A percentile compares a stretch with the other conserved stretches of the same genome.
These are phyloP conservation scores for Teleogryllus occipitalis DNA, from an alignment of 1,140 invertebrate species.

Conservation along the genomic window DNA sequence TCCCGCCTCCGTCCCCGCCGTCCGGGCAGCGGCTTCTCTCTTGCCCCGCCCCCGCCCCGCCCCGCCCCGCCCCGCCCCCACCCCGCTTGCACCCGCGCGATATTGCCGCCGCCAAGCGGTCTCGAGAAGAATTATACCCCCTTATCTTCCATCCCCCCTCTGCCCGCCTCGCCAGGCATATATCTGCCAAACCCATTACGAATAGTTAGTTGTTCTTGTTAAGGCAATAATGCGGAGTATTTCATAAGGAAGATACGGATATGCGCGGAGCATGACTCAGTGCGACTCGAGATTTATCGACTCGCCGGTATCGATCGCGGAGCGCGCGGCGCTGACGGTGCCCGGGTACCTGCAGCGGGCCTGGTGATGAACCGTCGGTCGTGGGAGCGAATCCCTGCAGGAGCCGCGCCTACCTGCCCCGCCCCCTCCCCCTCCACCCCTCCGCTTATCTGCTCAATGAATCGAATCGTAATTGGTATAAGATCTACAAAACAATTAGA, in stretches of 20 bases:
- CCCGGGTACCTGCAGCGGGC: not conserved
- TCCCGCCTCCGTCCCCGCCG: too few relatives aligned
- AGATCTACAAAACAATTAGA: not conserved
- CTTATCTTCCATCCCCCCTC: not conserved
- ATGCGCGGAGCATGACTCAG: not conserved
- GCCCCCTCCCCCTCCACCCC: not conserved
- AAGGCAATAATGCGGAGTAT: slow-evolving; percentile 1
- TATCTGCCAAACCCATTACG: not conserved
- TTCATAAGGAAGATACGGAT: slow-evolving; percentile 4
- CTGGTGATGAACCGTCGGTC: too few relatives aligned
- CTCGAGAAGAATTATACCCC: not conserved
- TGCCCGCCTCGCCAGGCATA: not conserved
- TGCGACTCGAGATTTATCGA: not conserved
- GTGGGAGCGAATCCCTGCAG: too few relatives aligned
- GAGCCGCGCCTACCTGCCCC: too few relatives aligned
- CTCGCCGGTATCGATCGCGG: not conserved
- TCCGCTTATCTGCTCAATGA: not conserved
- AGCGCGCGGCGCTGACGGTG: not conserved
- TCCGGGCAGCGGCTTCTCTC: too few relatives aligned
- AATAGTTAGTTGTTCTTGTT: slow-evolving; percentile 5
- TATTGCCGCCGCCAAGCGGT: not conserved
- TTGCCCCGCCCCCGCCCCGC: too few relatives aligned
- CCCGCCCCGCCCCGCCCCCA: too few relatives aligned
- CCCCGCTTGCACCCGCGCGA: too few relatives aligned
- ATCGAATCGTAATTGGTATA: not conserved